Conservation (phyloP, 2,888 invertebrate species). For the Drosophila mimica region DNA sequence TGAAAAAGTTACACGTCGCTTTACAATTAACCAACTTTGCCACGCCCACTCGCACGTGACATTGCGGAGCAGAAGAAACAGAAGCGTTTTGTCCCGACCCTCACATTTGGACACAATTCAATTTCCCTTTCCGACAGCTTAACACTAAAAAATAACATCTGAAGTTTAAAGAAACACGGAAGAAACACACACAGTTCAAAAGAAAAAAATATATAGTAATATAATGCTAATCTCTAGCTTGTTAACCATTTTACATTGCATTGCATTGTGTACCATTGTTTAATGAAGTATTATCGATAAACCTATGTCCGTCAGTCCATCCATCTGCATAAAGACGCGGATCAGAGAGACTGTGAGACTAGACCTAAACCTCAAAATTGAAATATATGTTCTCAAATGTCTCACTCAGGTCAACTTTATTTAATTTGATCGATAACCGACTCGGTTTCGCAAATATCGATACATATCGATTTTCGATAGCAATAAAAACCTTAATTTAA, state of each 20-base stretch:
- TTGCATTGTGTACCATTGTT: not conserved
- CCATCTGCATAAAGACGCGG: not conserved
- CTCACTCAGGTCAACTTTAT: not conserved
- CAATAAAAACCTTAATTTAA: not conserved
- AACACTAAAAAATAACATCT: not conserved
- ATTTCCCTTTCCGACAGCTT: constrained; percentile 8
- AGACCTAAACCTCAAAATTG: not conserved
- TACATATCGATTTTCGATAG: not conserved
- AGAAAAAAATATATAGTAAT: not conserved
- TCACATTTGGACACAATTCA: constrained; percentile 20
- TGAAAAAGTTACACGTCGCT: constrained; percentile 53
- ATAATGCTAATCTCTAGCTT: not conserved
- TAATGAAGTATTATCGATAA: not conserved
- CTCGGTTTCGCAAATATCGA: not conserved
- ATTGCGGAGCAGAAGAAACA: constrained; percentile 21
- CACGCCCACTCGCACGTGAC: constrained; percentile 47
- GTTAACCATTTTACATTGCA: not conserved
- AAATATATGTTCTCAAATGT: not conserved
- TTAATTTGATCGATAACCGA: not conserved
- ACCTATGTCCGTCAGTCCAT: not conserved
- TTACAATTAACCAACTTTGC: constrained; percentile 61
- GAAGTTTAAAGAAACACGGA: not conserved
- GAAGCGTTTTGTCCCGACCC: not conserved
- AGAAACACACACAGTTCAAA: not conserved
- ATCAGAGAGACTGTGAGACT: no score